These are phyloP conservation scores for Pundamilia nyererei DNA, from an alignment of 2,113 vertebrate species.

Conservation along the genomic window DNA sequence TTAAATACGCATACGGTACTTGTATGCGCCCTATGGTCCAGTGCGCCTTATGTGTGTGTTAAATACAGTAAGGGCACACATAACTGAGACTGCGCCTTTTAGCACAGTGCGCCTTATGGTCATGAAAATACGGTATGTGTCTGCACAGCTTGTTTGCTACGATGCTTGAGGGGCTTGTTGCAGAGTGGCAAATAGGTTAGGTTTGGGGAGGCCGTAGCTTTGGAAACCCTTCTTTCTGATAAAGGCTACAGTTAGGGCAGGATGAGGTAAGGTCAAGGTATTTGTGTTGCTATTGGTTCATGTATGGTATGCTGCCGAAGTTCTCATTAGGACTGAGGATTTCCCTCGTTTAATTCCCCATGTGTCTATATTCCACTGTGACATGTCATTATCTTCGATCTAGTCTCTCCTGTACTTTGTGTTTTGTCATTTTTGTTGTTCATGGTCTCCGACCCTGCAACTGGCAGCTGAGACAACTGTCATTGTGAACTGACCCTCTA, in stretches of 20 bases:
- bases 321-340: not conserved
- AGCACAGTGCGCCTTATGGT: too few relatives aligned
- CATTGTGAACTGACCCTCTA: not conserved
- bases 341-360: not conserved
- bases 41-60: too few relatives aligned
- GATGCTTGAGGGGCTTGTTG: not conserved
- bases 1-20: too few relatives aligned
- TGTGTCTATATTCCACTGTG: not conserved
- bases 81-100: too few relatives aligned
- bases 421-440: not conserved
- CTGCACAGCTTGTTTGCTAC: not conserved
- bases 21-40: too few relatives aligned
- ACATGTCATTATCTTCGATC: not conserved
- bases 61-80: too few relatives aligned
- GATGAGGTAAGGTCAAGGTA: not conserved
- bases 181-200: not conserved
- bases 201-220: not conserved
- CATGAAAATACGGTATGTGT: not conserved
- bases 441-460: not conserved
- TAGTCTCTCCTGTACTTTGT: not conserved
- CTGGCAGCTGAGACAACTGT: not conserved
- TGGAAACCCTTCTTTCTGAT: not conserved
- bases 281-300: not conserved
- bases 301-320: rapidly evolving
- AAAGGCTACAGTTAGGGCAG: not conserved